Conservation (phyloP, 2,113 vertebrate genomes). For the Syngnathus scovelli region DNA sequence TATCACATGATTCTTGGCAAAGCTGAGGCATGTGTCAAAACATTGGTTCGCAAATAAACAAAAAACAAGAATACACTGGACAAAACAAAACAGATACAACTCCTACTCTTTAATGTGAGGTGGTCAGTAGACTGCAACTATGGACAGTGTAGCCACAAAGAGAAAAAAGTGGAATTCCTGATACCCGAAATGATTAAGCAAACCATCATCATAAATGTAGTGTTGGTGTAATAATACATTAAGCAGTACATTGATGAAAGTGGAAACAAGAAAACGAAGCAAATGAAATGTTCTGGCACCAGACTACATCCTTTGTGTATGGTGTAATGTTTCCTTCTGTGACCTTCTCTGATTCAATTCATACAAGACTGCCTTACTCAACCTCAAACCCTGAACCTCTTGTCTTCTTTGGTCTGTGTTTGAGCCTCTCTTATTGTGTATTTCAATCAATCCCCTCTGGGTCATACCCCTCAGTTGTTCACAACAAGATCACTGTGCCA, state of each 20-base stretch:
- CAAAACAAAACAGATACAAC: too few species aligned
- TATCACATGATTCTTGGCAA: too few species aligned
- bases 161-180: too few species aligned
- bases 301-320: not conserved
- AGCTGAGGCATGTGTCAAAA: too few species aligned
- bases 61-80: too few species aligned
- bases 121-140: too few species aligned
- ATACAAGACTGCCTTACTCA: slow-evolving; percentile 9
- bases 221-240: not conserved
- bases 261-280: not conserved
- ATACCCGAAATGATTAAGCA: too few species aligned
- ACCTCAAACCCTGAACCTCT: slow-evolving; percentile 3
- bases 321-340: not conserved
- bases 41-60: too few species aligned
- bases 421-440: slow-evolving; percentile 58
- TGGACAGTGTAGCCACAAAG: too few species aligned
- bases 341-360: slow-evolving; percentile 12
- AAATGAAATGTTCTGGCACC: not conserved
- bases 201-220: too few species aligned
- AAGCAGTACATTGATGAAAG: not conserved
- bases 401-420: slow-evolving; percentile 52
- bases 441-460: slow-evolving; percentile 62
- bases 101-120: too few species aligned
- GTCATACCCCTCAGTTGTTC: slow-evolving; percentile 57
- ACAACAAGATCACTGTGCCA: slow-evolving; percentile 46